Conservation (phyloP, 1,140 invertebrate genomes). For the Bilobella aurantiaca region DNA sequence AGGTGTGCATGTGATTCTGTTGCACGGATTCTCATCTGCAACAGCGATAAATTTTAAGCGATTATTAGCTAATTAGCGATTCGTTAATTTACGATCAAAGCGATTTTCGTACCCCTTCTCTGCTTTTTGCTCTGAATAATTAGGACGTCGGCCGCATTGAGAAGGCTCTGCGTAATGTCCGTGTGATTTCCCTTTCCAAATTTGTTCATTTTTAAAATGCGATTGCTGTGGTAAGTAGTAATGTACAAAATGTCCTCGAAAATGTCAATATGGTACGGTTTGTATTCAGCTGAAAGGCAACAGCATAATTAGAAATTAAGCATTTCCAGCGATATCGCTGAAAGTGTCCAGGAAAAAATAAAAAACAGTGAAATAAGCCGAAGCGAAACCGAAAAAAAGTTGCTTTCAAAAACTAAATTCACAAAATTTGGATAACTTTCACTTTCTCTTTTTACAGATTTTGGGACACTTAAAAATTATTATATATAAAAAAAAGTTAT, state of each 20-base stretch:
- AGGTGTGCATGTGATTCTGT: constrained; percentile 42
- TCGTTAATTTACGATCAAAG: neutral
- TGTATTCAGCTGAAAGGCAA: constrained; percentile 36
- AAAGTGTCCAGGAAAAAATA: no score
- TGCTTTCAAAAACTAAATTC: no score
- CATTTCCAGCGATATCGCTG: neutral
- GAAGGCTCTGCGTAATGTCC: constrained; percentile 47
- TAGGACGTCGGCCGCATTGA: constrained; percentile 52
- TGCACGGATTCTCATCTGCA: constrained; percentile 40
- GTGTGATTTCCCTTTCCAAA: constrained; percentile 51
- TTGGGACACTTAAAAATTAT: no score
- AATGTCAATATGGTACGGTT: constrained; percentile 58
- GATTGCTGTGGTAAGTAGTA: constrained; percentile 52
- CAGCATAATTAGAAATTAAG: neutral
- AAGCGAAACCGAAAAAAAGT: no score
- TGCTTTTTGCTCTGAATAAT: constrained; percentile 58
- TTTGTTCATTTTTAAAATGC: constrained; percentile 58
- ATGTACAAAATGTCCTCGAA: constrained; percentile 63
- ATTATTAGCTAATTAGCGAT: no score
- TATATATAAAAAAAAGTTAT: no score
- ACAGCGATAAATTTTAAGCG: no score
- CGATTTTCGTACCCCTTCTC: constrained; percentile 16
- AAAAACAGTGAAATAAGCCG: no score
- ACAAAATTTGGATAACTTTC: no score
- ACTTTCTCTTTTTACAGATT: no score